Base-by-base conservation (phyloP, 2,888 invertebrate species). In the Xanthia togata region DNA sequence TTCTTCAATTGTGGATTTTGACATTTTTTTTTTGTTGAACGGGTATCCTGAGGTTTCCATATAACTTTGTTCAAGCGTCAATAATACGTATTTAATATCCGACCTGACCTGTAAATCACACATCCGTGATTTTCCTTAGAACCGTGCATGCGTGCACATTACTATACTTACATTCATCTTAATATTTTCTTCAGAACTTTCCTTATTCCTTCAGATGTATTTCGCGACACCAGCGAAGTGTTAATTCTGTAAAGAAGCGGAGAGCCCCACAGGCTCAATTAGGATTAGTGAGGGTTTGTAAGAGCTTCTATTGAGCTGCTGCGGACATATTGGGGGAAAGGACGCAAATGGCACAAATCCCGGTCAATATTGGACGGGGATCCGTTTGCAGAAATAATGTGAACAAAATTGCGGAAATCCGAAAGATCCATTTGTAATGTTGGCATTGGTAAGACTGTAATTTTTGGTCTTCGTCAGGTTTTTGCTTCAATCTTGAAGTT, bases 261-360 rank as follows among this genome's bases (percentile, higher is more conserved):
- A 64, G 47, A 75, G 64, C 44, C 74, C 67, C 50, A 68, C 44
- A 53, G 71, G 68, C 79, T 88, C 80, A 85, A 82, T 86, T 75
- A 82, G 79, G 88, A 87, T 86, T 87, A 87, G 70, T 75, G 70
- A 23, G 78, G 82, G 63, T 62, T 82, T 75, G 74, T 68, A 78
- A 73, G 57, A 78, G 77, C 79, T 85, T 77, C 77, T 70, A 76
- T 75, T 60, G 86, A 82, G 79, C 67, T 70, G 70, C 63, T 78
- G 64, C 57, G 63, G 72, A 73, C 74, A 70, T 86, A 82, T 78
- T 76, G 68, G 70, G 59, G 35, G 72, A 68, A 76, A 69, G 74
- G 80, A 86, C 72, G 83, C 78, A 85, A 85, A 85, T 74, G 73
- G 35, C 71, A 63, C 59, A 85, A 87, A 78, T 79, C 75, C 77